phyloP scores from a whole-genome alignment of 2,113 vertebrate genomes.

The Tetrao urogallus region DNA sequence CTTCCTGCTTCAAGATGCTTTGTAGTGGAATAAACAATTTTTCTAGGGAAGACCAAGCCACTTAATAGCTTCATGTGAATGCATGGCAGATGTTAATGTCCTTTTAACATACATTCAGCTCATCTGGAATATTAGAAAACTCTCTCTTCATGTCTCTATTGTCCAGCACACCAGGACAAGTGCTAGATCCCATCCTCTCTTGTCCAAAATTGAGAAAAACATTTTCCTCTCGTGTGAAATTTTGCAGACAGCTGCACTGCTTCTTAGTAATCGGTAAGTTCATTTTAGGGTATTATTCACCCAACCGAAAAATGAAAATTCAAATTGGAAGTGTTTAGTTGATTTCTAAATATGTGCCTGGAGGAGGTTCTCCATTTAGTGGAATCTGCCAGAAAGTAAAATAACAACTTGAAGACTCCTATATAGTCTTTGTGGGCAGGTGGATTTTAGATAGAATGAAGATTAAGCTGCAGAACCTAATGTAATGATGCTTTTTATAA shows the following conservation, averaged over 20 bases:
- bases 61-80: neutral
- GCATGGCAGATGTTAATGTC: neutral
- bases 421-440: conserved; percentile 5
- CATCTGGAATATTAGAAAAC: neutral
- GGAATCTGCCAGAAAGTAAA: conserved; percentile 50
- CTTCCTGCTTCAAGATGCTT: neutral
- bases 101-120: neutral
- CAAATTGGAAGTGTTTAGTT: conserved; percentile 49
- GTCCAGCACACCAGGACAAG: neutral
- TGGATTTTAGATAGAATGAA: conserved; percentile 23
- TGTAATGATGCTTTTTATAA: conserved; percentile 26
- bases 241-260: neutral
- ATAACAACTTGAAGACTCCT: neutral
- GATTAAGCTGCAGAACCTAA: conserved; percentile 43
- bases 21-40: conserved; percentile 14
- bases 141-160: neutral
- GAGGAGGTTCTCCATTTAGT: conserved; percentile 43
- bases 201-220: neutral
- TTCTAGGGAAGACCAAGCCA: neutral
- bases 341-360: conserved; percentile 46
- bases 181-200: neutral
- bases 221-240: neutral
- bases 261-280: conserved; percentile 7
- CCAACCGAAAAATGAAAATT: conserved; percentile 60
- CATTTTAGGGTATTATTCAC: conserved; percentile 43